A percentile compares a stretch with the other conserved stretches of the same genome.
Evolutionary conservation across 2,888 invertebrate species (phyloP).

Genomic region (Drosophila rellima): DNA sequence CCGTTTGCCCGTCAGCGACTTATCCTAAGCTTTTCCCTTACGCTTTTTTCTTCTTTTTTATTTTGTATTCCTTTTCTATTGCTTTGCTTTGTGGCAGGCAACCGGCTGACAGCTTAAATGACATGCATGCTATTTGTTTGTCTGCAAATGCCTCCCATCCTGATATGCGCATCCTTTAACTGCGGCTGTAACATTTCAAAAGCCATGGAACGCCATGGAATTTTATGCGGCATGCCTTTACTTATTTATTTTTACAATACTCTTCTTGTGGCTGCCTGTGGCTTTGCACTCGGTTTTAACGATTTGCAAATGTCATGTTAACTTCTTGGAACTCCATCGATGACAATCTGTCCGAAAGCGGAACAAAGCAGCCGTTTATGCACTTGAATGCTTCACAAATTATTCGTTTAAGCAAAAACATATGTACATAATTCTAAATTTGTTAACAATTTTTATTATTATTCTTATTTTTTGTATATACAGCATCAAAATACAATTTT

Average conservation of each 20-base stretch:
- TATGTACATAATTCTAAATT: too few species aligned
- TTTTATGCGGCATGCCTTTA: conserved; percentile 58
- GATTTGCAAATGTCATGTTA: conserved; percentile 9
- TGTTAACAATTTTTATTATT: too few species aligned
- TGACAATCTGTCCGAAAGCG: not conserved
- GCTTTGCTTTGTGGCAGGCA: conserved; percentile 33
- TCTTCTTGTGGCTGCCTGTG: conserved; percentile 36
- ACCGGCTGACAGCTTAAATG: conserved; percentile 64
- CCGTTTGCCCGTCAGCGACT: conserved; percentile 34
- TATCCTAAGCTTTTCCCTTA: conserved; percentile 19
- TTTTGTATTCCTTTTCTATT: conserved; percentile 3
- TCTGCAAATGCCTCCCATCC: conserved; percentile 15
- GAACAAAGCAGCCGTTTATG: not conserved
- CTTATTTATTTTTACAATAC: conserved; percentile 37
- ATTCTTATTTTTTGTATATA: too few species aligned
- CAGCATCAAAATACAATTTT: too few species aligned
- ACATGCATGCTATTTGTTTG: conserved; percentile 63
- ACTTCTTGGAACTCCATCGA: conserved; percentile 11
- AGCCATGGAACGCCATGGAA: conserved; percentile 55
- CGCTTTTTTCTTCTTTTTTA: conserved; percentile 15
- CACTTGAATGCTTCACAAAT: not conserved
- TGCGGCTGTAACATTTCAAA: conserved; percentile 68
- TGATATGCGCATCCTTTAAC: conserved; percentile 28
- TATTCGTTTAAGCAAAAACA: too few species aligned
- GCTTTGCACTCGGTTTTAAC: not conserved